A percentile compares a stretch with the other conserved stretches of the same genome.
These are phyloP conservation scores for Alsophila aescularia DNA, from an alignment of 2,888 invertebrate genomes.

Conservation along the genomic window DNA sequence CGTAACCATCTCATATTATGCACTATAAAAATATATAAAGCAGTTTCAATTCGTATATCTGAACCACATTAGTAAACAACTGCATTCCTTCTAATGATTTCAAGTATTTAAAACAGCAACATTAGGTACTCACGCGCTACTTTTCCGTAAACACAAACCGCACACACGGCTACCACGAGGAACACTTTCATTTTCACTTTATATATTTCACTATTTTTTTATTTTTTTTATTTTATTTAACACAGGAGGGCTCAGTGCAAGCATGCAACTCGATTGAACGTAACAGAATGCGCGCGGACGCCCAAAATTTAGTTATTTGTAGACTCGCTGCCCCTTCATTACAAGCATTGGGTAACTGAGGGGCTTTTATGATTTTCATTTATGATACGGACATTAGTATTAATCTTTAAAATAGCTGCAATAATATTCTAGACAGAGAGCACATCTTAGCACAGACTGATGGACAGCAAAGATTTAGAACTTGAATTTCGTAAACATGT, in stretches of 20 bases:
- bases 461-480: no score
- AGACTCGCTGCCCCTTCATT: slow-evolving; percentile 39
- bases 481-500: no score
- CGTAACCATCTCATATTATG: no score
- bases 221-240: slow-evolving; percentile 9
- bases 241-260: slow-evolving; percentile 24
- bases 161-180: slow-evolving; percentile 54
- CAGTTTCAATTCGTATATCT: no score
- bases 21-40: no score
- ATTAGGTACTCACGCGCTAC: slow-evolving; percentile 76
- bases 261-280: slow-evolving; percentile 51
- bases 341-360: slow-evolving; percentile 45
- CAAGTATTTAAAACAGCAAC: background rate
- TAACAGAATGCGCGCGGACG: slow-evolving; percentile 65
- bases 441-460: no score
- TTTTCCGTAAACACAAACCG: slow-evolving; percentile 59
- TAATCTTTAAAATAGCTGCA: no score
- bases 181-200: slow-evolving; percentile 63
- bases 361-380: slow-evolving; percentile 20
- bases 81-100: no score
- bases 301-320: slow-evolving; percentile 74
- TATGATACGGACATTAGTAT: no score
- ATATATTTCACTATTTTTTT: background rate
- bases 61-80: no score
- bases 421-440: no score